Base-by-base conservation (phyloP, 2,888 invertebrate genomes). In the Incurvaria masculella region DNA sequence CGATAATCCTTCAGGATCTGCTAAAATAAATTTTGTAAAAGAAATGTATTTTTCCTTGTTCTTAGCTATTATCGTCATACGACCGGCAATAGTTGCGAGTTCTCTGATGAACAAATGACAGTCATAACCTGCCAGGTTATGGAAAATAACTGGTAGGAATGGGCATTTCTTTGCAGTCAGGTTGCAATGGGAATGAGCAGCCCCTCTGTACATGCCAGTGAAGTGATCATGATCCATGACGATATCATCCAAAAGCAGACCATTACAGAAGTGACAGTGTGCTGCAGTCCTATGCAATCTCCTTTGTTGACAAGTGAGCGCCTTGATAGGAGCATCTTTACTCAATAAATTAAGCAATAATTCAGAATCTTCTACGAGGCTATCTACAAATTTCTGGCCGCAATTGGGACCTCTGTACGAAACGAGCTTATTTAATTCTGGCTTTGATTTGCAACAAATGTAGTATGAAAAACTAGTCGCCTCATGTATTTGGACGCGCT, bases 121-220 rank as follows among this genome's bases (percentile, higher is more conserved):
- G 43, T 59, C 55, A 51, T 57, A 56, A 8, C 55, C 56, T 8
- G 50, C 48, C 21, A 55, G 46, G 46, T 58, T 58, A 46, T 57
- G 56, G 46, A 56, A 56, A 8, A 57, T 46, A 17, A 56, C 27
- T 1, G 56, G 56, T 16, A 56, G 47, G 38, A 50, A 51, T 19
- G 45, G 42, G 23, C 51, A 49, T 14, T 42, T 40, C 27, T 50
- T 51, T 39, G 44, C 52, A 38, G 52, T 51, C 14, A 58, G 21
- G 45, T 58, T 58, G 44, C 54, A 58, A 1, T 6, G 26, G 2
- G 41, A 16, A 42, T 57, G 56, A 2, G 52, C 51, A 16, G 53
- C 50, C 21, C 53, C 55, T 11, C 54, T 26, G 44, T 45, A 57
- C 39, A 42, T 27, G 44, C 49, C 44, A 21, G 50, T 50, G 21